Percentiles rank a stretch among this genome's conserved stretches.
Conservation (phyloP, 1,140 invertebrate genomes). For the Leptinotarsa lineolata region DNA sequence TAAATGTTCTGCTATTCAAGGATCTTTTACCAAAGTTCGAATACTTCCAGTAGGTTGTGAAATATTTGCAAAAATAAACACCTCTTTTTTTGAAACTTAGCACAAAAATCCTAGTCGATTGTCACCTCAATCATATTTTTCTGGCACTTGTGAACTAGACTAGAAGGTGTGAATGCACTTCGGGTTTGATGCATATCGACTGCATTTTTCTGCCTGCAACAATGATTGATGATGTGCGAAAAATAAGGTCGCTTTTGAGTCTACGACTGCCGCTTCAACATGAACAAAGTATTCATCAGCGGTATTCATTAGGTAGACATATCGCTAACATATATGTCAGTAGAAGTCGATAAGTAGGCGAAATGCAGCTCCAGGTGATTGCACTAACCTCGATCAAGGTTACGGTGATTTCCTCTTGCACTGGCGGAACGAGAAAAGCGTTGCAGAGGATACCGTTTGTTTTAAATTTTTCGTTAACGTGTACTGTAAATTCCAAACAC, state of each 20-base stretch:
- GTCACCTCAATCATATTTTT: no score
- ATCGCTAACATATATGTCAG: constrained; percentile 32
- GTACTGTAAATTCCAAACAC: no score
- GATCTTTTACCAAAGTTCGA: no score
- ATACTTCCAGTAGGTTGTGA: no score
- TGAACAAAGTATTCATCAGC: constrained; percentile 4
- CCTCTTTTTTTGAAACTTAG: no score
- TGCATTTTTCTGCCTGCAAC: neutral
- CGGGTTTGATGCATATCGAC: no score
- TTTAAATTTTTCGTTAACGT: no score
- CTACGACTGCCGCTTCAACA: neutral
- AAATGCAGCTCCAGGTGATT: constrained; percentile 44
- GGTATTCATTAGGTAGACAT: constrained; percentile 14
- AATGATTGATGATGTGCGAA: constrained; percentile 22
- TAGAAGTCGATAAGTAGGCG: constrained; percentile 42
- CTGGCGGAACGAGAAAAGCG: constrained; percentile 2
- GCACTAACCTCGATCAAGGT: constrained; percentile 48
- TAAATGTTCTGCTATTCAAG: no score
- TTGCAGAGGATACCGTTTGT: neutral
- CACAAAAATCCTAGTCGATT: no score
- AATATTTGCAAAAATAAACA: no score
- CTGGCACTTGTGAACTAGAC: no score
- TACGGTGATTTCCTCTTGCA: constrained; percentile 41
- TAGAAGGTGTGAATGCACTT: no score
- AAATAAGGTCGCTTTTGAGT: constrained; percentile 10